These are phyloP conservation scores for Anas acuta DNA, from an alignment of 2,797 vertebrate species.

Conservation along the genomic window DNA sequence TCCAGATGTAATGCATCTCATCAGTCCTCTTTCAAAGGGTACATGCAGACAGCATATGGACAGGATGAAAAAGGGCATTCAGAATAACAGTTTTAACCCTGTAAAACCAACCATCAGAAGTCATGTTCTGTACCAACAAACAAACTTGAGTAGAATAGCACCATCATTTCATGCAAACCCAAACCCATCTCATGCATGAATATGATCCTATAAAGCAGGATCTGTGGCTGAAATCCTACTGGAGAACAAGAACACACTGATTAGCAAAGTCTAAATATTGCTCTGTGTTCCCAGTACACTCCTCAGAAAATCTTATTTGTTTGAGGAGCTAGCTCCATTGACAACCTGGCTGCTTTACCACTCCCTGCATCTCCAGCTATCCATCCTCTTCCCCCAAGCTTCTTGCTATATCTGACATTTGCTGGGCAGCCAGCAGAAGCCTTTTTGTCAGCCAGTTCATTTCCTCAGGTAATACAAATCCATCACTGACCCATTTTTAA, in stretches of 20 bases:
- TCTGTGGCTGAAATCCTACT: not conserved
- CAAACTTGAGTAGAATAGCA: not conserved
- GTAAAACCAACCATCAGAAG: not conserved
- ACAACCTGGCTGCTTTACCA: not conserved
- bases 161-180: not conserved
- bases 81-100: not conserved
- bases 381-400: constrained; percentile 24
- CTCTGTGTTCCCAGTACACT: not conserved
- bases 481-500: constrained; percentile 61
- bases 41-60: not conserved
- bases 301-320: not conserved
- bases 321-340: not conserved
- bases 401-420: constrained; percentile 51
- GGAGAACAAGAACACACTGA: not conserved
- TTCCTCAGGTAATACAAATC: constrained; percentile 68
- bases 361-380: constrained; percentile 12
- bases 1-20: not conserved
- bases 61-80: not conserved
- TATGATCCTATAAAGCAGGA: not conserved
- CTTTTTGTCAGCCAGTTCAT: constrained; percentile 28
- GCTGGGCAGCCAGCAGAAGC: constrained; percentile 43
- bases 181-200: not conserved
- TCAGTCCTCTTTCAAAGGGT: not conserved
- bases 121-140: not conserved
- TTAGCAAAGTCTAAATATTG: not conserved